Conservation (phyloP, 2,113 vertebrate species). For the Danionella cerebrum region DNA sequence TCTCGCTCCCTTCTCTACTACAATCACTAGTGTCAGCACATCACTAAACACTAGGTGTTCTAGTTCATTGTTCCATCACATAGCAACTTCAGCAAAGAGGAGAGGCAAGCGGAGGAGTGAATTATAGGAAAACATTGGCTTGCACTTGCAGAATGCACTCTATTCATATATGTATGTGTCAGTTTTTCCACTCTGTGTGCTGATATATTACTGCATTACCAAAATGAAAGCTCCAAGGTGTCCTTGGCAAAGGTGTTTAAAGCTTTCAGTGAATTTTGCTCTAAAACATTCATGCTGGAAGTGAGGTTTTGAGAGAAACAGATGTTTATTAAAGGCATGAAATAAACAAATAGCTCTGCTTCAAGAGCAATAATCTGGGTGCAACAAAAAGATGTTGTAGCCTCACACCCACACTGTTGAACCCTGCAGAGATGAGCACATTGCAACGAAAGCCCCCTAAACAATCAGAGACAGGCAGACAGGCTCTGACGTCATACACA, state of each 20-base stretch:
- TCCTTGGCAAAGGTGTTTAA: slow-evolving; percentile 49
- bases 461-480: slow-evolving; percentile 1
- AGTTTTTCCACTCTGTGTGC: slow-evolving; percentile 8
- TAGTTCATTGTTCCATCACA: slow-evolving; percentile 25
- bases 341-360: background rate
- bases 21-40: too few species aligned
- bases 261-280: slow-evolving; percentile 16
- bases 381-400: background rate
- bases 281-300: background rate
- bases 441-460: background rate
- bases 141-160: background rate
- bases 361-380: background rate
- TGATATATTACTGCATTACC: slow-evolving; percentile 38
- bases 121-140: slow-evolving; percentile 1
- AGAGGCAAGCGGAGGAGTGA: background rate
- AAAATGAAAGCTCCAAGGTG: slow-evolving; percentile 42
- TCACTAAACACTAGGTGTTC: background rate
- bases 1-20: too few species aligned
- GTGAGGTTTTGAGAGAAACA: background rate
- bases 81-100: slow-evolving; percentile 14
- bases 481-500: slow-evolving; percentile 11
- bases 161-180: background rate
- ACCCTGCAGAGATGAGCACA: background rate
- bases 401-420: background rate
- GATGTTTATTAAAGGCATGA: background rate